Evolutionary conservation across 2,113 vertebrate species (phyloP).

Genomic region (Microtus oregoni): DNA sequence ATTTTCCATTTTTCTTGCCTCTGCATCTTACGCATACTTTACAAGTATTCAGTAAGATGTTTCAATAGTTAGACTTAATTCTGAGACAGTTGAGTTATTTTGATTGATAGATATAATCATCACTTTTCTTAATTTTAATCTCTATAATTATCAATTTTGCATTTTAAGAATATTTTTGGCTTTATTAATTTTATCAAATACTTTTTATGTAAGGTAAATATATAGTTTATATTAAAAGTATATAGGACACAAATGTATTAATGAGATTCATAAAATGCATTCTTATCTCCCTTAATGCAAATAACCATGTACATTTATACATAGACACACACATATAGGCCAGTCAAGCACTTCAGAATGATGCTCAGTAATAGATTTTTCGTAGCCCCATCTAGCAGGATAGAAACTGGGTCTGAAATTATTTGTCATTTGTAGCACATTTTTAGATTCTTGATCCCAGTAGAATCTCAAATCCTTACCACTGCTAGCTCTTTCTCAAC

Average conservation of each 20-base stretch:
- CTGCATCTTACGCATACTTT: not conserved
- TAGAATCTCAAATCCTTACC: not conserved
- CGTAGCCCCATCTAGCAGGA: not conserved
- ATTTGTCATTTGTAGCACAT: not conserved
- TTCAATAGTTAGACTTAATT: constrained; percentile 38
- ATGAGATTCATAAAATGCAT: not conserved
- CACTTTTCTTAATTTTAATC: constrained; percentile 42
- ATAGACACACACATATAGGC: not conserved
- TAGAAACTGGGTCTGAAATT: not conserved
- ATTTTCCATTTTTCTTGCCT: constrained; percentile 37
- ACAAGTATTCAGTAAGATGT: constrained; percentile 27
- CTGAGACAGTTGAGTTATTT: constrained; percentile 54
- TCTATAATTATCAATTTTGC: not conserved
- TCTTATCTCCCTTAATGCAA: not conserved
- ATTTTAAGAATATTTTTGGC: not conserved
- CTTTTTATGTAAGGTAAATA: not conserved
- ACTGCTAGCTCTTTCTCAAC: not conserved
- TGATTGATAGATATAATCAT: constrained; percentile 38
- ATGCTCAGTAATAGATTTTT: not conserved
- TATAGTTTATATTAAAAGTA: constrained; percentile 52
- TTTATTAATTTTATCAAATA: not conserved
- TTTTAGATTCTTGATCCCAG: not conserved
- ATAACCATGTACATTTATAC: too few species aligned
- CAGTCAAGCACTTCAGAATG: not conserved
- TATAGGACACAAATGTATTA: not conserved